A percentile compares a stretch with the other conserved stretches of the same genome.
phyloP scores from a whole-genome alignment of 2,888 invertebrate species.

The Chydorus sphaericus region DNA sequence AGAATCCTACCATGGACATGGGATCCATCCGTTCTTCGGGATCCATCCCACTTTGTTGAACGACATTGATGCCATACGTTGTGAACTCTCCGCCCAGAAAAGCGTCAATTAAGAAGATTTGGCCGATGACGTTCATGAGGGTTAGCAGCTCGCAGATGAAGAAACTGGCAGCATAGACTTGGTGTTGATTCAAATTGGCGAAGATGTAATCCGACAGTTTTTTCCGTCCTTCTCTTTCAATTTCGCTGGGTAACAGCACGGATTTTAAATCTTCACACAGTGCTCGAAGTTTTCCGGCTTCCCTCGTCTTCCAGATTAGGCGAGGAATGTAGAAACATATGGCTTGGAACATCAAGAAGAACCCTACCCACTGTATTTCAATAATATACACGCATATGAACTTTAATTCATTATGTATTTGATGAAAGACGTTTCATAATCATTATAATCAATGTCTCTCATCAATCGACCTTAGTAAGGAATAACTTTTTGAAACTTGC shows the following conservation, averaged over 20 bases:
- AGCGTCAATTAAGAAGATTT: slow-evolving; percentile 24
- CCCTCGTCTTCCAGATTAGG: slow-evolving; percentile 26
- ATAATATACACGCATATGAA: too few relatives aligned
- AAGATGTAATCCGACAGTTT: slow-evolving; percentile 23
- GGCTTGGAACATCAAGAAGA: slow-evolving; percentile 27
- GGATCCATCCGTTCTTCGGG: slow-evolving; percentile 21
- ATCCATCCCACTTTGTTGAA: slow-evolving; percentile 19
- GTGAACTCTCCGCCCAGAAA: slow-evolving; percentile 24
- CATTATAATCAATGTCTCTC: too few relatives aligned
- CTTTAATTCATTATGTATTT: too few relatives aligned
- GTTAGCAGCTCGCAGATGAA: slow-evolving; percentile 25
- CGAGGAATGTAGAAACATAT: slow-evolving; percentile 26
- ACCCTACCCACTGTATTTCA: slow-evolving; percentile 31
- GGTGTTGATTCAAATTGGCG: slow-evolving; percentile 22
- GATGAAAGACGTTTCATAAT: too few relatives aligned
- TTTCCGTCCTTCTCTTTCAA: slow-evolving; percentile 9
- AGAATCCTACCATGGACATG: slow-evolving; percentile 26
- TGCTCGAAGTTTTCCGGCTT: slow-evolving; percentile 44
- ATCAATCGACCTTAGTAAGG: too few relatives aligned
- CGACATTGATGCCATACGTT: slow-evolving; percentile 22
- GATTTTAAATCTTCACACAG: slow-evolving; percentile 61
- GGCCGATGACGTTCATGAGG: slow-evolving; percentile 23
- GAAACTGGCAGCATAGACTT: slow-evolving; percentile 22
- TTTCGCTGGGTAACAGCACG: neutral
- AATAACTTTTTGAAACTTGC: too few relatives aligned